phyloP scores from a whole-genome alignment of 2,797 vertebrate species.

The Ambastaia sidthimunki region DNA sequence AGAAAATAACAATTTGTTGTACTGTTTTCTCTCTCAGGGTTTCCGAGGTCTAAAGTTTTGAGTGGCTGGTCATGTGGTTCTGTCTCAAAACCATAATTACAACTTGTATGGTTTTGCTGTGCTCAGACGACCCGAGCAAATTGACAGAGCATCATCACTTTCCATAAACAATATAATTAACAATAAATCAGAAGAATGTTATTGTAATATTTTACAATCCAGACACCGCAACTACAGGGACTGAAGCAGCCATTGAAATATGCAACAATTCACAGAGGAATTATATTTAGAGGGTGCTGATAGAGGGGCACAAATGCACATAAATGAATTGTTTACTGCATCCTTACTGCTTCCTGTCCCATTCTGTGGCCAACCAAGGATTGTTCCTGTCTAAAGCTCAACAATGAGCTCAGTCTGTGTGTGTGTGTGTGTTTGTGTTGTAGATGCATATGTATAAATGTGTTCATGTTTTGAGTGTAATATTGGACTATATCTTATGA shows the following conservation, averaged over 20 bases:
- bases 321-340: slow-evolving; percentile 71
- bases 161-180: slow-evolving; percentile 1
- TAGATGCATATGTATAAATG: neutral
- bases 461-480: slow-evolving; percentile 4
- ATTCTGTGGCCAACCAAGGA: slow-evolving; percentile 64
- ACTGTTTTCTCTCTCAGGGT: slow-evolving; percentile 50
- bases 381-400: slow-evolving; percentile 67
- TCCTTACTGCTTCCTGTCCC: slow-evolving; percentile 70
- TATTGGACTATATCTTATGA: neutral
- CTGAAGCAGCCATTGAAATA: slow-evolving; percentile 51
- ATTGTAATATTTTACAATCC: slow-evolving; percentile 62
- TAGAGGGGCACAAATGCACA: slow-evolving; percentile 61
- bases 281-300: slow-evolving; percentile 71
- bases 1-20: slow-evolving; percentile 60
- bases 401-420: slow-evolving; percentile 64
- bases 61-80: slow-evolving; percentile 54
- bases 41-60: slow-evolving; percentile 46
- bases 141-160: slow-evolving; percentile 67
- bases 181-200: slow-evolving; percentile 58
- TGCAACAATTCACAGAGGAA: slow-evolving; percentile 65
- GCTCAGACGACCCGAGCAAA: slow-evolving; percentile 39
- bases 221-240: slow-evolving; percentile 69
- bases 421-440: slow-evolving; percentile 7
- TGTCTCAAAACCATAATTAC: slow-evolving; percentile 64
- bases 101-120: slow-evolving; percentile 55